Conservation (phyloP, 2,888 invertebrate species). For the Agrotis ipsilon region DNA sequence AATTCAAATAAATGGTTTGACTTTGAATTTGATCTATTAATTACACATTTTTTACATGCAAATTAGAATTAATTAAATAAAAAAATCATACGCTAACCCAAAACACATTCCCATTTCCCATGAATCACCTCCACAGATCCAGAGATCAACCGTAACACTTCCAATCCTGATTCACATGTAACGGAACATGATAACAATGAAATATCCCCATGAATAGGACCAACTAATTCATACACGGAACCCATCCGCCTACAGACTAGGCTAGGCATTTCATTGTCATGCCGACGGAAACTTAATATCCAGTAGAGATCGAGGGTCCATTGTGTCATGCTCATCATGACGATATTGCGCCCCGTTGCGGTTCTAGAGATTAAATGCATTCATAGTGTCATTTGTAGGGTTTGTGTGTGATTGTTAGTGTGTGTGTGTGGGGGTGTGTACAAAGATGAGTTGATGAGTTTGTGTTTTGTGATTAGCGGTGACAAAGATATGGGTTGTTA, state of each 20-base stretch:
- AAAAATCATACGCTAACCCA: too few species aligned
- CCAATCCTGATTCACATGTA: constrained; percentile 45
- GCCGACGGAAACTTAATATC: constrained; percentile 85
- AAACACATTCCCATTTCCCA: not conserved
- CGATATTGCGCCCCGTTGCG: constrained; percentile 65
- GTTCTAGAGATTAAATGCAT: constrained; percentile 76
- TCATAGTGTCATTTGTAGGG: constrained; percentile 57
- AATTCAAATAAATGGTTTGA: too few species aligned
- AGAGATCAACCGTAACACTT: constrained; percentile 9
- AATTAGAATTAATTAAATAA: too few species aligned
- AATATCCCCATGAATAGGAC: constrained; percentile 54
- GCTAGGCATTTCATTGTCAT: constrained; percentile 75
- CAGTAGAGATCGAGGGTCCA: constrained; percentile 81
- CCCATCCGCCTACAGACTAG: constrained; percentile 46
- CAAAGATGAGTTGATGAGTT: constrained; percentile 2
- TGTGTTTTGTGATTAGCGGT: constrained; percentile 19
- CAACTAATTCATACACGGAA: constrained; percentile 59
- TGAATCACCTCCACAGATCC: not conserved
- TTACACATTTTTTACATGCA: too few species aligned
- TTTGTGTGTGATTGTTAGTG: constrained; percentile 11
- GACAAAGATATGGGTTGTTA: not conserved
- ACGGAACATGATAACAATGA: constrained; percentile 41
- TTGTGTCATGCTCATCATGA: constrained; percentile 64
- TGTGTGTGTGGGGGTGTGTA: constrained; percentile 7
- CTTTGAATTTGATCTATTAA: too few species aligned